A percentile compares a stretch with the other conserved stretches of the same genome.
phyloP scores from a whole-genome alignment of 2,113 vertebrate species.

The Barbus barbus region DNA sequence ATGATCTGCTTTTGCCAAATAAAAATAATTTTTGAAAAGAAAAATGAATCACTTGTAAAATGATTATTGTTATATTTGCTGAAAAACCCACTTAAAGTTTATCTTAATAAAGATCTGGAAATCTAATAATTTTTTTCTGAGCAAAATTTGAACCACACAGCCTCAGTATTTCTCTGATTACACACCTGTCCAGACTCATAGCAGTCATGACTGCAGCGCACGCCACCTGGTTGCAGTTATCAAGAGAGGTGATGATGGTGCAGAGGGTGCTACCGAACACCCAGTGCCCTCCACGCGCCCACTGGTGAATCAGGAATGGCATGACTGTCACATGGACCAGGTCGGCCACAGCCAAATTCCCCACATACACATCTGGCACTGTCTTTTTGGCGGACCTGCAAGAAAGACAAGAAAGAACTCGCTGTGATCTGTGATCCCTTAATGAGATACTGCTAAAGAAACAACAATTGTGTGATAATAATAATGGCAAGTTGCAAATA shows the following conservation, averaged over 20 bases:
- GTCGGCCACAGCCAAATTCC: constrained; percentile 69
- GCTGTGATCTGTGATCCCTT: background rate
- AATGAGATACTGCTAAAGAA: background rate
- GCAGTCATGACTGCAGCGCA: constrained; percentile 67
- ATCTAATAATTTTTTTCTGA: background rate
- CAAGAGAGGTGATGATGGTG: constrained; percentile 68
- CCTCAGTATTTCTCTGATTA: background rate
- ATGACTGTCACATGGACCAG: constrained; percentile 68
- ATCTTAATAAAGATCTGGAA: background rate
- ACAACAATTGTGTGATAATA: background rate
- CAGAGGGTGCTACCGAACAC: constrained; percentile 68
- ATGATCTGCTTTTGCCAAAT: too few relatives aligned
- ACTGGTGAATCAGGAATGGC: constrained; percentile 73
- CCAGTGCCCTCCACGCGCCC: constrained; percentile 65
- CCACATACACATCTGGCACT: constrained; percentile 72
- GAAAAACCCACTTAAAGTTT: too few relatives aligned
- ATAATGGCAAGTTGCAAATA: background rate
- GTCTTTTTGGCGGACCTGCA: constrained; percentile 72
- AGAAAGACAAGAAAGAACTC: constrained; percentile 5
- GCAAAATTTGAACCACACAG: background rate
- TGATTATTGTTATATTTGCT: too few relatives aligned
- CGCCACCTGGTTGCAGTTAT: constrained; percentile 71
- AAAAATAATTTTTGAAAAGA: too few relatives aligned
- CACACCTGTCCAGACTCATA: constrained; percentile 72
- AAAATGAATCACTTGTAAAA: too few relatives aligned